Base-by-base conservation (phyloP, 2,113 vertebrate species). In the Limnothrissa miodon region DNA sequence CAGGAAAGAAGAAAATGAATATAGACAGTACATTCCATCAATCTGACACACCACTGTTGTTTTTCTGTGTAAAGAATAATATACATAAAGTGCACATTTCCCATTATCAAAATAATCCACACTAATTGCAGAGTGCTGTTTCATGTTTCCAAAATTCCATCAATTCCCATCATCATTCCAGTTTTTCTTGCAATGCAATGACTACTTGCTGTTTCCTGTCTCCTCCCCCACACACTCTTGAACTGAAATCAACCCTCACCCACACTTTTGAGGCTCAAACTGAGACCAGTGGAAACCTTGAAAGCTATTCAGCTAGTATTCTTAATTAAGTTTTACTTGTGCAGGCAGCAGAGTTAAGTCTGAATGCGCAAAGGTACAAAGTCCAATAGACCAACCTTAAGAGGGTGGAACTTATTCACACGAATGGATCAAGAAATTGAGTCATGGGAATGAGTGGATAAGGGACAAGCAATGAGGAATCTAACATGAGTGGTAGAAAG, bases 61-160 rank as follows among this genome's bases (percentile, higher is more conserved):
- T 70, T 70, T 36, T 36, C 62, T 70, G 25, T 33, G 1, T 17
- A 15, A 17, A 13, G 11, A 33, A 74, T 17, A 17, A 74, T 33
- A 7, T 21, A 56, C 21, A 42, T 56, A 21, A 56, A 82, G 25
- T 25, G 29, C 33, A 62, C 80, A 51, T 66, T 21, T 25, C 33
- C 42, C 33, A 25, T 45, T 42, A 83, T 39, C 82, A 46, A 62
- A 36, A 80, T 5, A 13, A 56, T 44, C 45, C 81, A 79, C 29
- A 1, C 25, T 23, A 15, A 59, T 25, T 6, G 42, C 8, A 83
- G 82, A 17, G 78, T 39, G 80, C 62, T 78, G 78, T 36, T 29
- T 5, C 13, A 23, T 10, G 42, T 39, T 81, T 89, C 92, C 89
- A 90, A 93, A 91, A 93, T 94, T 89, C 92, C 90, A 45, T 8